Conservation (phyloP, 2,797 vertebrate species). For the Stomatorhinus walkeri region DNA sequence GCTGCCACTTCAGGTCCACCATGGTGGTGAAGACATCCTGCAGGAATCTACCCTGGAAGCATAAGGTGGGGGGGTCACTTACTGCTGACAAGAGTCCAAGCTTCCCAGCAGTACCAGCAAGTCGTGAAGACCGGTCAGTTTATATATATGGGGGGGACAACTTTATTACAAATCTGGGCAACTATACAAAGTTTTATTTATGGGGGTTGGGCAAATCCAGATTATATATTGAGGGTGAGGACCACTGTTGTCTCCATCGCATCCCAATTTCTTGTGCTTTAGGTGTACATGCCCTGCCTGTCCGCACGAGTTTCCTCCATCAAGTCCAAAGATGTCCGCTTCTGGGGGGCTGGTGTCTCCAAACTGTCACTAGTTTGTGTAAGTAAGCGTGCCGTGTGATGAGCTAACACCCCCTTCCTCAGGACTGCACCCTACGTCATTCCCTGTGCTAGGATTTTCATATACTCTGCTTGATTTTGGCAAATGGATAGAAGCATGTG, state of each 20-base stretch:
- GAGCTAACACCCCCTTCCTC: neutral
- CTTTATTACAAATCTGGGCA: neutral
- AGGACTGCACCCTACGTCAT: neutral
- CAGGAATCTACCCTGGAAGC: conserved; percentile 64
- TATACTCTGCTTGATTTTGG: neutral
- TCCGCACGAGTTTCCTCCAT: neutral
- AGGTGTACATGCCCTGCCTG: neutral
- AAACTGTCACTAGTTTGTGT: neutral
- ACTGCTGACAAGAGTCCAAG: neutral
- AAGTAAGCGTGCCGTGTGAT: neutral
- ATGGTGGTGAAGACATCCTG: conserved; percentile 78
- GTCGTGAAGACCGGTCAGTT: neutral
- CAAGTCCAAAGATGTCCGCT: neutral
- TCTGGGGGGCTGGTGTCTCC: neutral
- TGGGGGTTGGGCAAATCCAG: neutral
- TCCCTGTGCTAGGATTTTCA: neutral
- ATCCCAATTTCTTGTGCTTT: neutral
- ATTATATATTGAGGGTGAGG: neutral
- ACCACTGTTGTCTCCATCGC: neutral
- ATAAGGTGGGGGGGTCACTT: neutral
- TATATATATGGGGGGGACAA: neutral
- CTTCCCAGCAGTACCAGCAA: neutral
- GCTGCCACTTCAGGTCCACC: conserved; percentile 77
- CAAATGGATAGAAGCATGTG: neutral
- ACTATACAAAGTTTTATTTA: neutral